phyloP scores from a whole-genome alignment of 2,888 invertebrate genomes.

The Pomacea canaliculata region DNA sequence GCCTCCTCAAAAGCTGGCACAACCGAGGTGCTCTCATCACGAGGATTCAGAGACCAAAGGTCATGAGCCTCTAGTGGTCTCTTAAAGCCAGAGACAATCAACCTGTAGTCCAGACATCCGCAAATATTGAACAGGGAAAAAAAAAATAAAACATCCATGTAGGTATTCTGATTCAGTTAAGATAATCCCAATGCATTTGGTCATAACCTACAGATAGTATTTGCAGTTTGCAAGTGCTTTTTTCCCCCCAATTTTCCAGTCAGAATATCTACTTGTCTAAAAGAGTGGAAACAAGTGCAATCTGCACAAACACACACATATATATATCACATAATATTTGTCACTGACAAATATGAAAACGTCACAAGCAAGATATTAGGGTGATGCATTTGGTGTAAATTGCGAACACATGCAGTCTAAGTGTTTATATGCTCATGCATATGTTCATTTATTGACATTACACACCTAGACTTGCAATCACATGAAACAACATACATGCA shows the following conservation, averaged over 20 bases:
- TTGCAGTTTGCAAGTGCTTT: background rate
- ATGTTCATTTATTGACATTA: no score
- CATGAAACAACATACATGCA: no score
- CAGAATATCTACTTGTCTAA: background rate
- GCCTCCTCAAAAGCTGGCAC: slow-evolving; percentile 27
- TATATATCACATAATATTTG: background rate
- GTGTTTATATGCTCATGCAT: no score
- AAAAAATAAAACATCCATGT: no score
- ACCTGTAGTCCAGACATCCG: slow-evolving; percentile 25
- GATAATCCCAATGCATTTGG: background rate
- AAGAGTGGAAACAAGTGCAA: background rate
- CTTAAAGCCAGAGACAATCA: slow-evolving; percentile 56
- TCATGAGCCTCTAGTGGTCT: slow-evolving; percentile 51
- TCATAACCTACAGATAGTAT: background rate
- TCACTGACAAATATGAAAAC: no score
- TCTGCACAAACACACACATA: background rate
- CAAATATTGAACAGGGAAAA: no score
- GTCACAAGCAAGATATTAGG: no score
- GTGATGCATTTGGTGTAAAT: no score
- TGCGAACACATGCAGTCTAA: no score
- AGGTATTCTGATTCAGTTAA: background rate
- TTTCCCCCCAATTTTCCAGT: background rate
- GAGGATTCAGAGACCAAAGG: slow-evolving; percentile 58
- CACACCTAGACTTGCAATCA: no score
- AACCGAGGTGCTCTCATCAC: slow-evolving; percentile 39